phyloP scores from a whole-genome alignment of 2,113 vertebrate genomes.

The Poecile atricapillus region DNA sequence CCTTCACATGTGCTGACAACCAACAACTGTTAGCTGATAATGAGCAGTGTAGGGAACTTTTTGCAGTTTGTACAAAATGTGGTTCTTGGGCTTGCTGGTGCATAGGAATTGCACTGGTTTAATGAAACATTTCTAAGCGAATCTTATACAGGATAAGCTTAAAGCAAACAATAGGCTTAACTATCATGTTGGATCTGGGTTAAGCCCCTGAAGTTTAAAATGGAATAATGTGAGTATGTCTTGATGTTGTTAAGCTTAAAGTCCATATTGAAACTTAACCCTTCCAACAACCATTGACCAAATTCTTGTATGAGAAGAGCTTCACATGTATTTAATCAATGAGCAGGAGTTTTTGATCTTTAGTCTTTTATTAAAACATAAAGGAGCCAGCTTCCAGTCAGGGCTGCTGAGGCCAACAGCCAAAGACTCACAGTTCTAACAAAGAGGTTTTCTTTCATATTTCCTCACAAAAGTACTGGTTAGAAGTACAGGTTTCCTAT shows the following conservation, averaged over 20 bases:
- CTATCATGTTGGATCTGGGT: background rate
- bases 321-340: background rate
- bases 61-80: background rate
- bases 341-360: background rate
- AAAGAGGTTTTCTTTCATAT: background rate
- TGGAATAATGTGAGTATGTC: background rate
- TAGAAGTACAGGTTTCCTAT: background rate
- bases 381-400: background rate
- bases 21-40: background rate
- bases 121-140: background rate
- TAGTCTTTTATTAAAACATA: background rate
- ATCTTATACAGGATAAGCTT: background rate
- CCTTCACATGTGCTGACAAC: background rate
- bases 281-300: background rate
- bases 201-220: background rate
- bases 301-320: background rate
- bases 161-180: background rate
- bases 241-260: background rate
- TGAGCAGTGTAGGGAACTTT: background rate
- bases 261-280: background rate
- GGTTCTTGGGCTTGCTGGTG: background rate
- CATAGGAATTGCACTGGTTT: background rate
- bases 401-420: background rate
- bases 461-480: background rate
- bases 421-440: background rate